phyloP scores from a whole-genome alignment of 2,113 vertebrate species.

The Microtus richardsoni region DNA sequence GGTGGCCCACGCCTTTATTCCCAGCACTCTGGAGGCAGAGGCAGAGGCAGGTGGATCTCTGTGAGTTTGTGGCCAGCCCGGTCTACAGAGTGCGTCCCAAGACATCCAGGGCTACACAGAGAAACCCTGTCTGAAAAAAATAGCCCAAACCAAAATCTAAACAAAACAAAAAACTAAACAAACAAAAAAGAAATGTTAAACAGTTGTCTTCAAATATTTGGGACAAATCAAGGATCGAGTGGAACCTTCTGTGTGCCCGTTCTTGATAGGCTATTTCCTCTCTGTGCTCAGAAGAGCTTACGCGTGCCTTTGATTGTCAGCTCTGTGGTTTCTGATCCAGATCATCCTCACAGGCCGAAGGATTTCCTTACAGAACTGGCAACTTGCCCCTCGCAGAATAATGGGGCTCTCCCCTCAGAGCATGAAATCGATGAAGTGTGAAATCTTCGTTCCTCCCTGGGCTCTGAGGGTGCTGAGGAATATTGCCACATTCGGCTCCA shows the following conservation, averaged over 20 bases:
- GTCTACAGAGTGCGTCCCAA: not conserved
- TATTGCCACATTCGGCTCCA: not conserved
- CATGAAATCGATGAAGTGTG: not conserved
- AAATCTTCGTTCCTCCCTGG: not conserved
- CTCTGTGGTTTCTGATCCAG: not conserved
- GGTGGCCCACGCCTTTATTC: not conserved
- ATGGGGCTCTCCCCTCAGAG: not conserved
- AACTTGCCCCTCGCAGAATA: not conserved
- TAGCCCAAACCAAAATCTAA: not conserved
- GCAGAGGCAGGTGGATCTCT: not conserved
- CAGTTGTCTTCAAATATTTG: not conserved
- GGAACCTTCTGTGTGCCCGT: not conserved
- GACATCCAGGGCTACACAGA: not conserved
- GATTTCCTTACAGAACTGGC: not conserved
- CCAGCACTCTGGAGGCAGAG: not conserved
- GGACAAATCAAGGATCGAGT: not conserved
- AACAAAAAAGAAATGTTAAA: not conserved
- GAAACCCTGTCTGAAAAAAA: not conserved
- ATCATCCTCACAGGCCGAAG: not conserved
- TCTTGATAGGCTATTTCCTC: not conserved
- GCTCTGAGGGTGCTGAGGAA: not conserved
- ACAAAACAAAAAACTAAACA: not conserved
- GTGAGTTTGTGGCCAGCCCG: not conserved
- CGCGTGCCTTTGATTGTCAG: not conserved
- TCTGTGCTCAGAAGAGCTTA: not conserved